Evolutionary conservation across 2,113 vertebrate species (phyloP).

Genomic region (Paradoxurus hermaphroditus): DNA sequence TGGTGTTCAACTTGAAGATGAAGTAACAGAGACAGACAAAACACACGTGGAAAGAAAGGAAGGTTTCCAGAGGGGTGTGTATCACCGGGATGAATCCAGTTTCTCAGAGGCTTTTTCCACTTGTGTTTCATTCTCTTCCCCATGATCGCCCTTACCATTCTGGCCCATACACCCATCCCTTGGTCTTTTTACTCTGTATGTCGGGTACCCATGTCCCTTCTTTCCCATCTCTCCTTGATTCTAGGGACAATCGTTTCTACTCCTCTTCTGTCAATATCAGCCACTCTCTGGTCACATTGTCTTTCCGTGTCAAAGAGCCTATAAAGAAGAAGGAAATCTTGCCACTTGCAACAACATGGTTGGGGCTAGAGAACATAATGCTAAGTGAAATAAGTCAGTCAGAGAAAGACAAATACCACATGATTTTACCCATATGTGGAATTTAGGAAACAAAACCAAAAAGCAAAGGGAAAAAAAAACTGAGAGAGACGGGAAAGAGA

Average conservation of each 20-base stretch:
- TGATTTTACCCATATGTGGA: neutral
- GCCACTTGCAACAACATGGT: neutral
- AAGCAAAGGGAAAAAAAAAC: neutral
- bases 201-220: neutral
- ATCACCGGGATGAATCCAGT: neutral
- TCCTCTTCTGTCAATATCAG: neutral
- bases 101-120: neutral
- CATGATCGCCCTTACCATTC: neutral
- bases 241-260: neutral
- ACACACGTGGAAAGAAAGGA: neutral
- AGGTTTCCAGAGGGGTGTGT: neutral
- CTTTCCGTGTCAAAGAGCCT: neutral
- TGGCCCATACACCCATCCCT: neutral
- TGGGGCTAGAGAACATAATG: neutral
- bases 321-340: neutral
- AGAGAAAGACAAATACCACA: neutral
- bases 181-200: neutral
- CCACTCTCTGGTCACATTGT: neutral
- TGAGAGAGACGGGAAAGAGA: neutral
- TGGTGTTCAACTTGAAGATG: neutral
- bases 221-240: neutral
- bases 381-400: neutral
- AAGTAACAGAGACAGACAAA: neutral
- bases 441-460: neutral
- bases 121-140: neutral